Conservation (phyloP, 37 sponge, comb jelly and placozoan genomes). For the Lycopodina hypogea region DNA sequence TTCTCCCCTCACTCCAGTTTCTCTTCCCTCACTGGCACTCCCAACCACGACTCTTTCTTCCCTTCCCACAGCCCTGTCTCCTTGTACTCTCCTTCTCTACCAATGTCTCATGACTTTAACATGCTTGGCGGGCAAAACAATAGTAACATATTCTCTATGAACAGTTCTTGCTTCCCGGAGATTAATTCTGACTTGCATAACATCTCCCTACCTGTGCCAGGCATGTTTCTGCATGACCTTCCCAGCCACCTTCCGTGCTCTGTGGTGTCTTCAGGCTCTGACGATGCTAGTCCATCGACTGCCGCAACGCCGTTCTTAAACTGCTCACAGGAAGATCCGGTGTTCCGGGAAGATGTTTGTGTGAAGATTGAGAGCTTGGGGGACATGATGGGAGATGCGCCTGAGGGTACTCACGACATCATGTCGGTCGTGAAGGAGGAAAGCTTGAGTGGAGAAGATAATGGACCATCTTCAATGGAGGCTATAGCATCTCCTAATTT, state of each 20-base stretch:
- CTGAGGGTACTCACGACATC: too few species aligned
- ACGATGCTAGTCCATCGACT: not conserved
- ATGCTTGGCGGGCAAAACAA: not conserved
- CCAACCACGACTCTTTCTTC: constrained; percentile 31
- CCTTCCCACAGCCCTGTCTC: constrained; percentile 3
- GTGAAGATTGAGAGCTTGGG: too few species aligned
- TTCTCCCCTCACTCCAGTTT: constrained; percentile 1
- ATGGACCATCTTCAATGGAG: too few species aligned
- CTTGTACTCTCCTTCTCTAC: not conserved
- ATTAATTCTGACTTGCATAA: not conserved
- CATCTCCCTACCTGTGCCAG: constrained; percentile 10
- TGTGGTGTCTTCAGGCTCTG: not conserved
- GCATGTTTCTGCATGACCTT: constrained; percentile 2
- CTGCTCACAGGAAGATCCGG: too few species aligned
- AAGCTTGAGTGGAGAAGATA: too few species aligned
- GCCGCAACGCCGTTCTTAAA: not conserved
- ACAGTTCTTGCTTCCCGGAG: constrained; percentile 1
- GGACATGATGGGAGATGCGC: too few species aligned
- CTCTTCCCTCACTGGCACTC: not conserved
- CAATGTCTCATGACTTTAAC: constrained; percentile 15
- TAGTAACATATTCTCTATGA: not conserved
- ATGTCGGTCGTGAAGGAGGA: too few species aligned
- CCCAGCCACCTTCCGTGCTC: not conserved
- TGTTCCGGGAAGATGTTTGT: too few species aligned
- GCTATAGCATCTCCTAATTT: too few species aligned